Conservation (phyloP, 2,113 vertebrate species). For the Daubentonia madagascariensis region DNA sequence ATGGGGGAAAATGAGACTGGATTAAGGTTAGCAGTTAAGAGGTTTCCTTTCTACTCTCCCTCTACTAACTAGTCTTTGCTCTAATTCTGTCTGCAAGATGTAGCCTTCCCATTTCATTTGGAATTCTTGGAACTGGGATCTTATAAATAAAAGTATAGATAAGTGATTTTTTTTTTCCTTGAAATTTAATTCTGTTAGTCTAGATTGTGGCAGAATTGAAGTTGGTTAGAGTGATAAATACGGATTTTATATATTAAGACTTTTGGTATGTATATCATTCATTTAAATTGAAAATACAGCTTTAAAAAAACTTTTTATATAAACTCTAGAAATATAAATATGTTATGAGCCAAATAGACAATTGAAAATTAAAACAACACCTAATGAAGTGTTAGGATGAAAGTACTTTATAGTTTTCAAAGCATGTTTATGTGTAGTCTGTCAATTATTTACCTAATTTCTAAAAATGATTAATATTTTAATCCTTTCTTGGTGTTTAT, state of each 20-base stretch:
- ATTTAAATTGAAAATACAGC: background rate
- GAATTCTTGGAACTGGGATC: slow-evolving; percentile 21
- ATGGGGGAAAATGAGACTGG: background rate
- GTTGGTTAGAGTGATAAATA: slow-evolving; percentile 18
- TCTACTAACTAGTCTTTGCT: background rate
- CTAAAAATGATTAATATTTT: slow-evolving; percentile 15
- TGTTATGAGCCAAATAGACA: background rate
- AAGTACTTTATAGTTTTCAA: slow-evolving; percentile 13
- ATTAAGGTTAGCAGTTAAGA: background rate
- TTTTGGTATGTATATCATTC: background rate
- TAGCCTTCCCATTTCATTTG: slow-evolving; percentile 36
- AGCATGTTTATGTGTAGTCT: slow-evolving; percentile 12
- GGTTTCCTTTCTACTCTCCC: background rate
- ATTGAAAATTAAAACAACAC: background rate
- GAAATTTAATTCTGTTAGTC: background rate
- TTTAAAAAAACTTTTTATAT: slow-evolving; percentile 30
- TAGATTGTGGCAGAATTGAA: slow-evolving; percentile 9
- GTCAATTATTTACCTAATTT: background rate
- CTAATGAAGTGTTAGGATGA: background rate
- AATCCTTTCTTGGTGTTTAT: background rate
- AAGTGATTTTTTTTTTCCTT: slow-evolving; percentile 45
- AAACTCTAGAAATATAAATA: background rate
- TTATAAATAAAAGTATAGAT: slow-evolving; percentile 25
- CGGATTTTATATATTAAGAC: background rate
- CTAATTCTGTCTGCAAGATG: background rate